Conservation (phyloP, 2,888 invertebrate genomes). For the Diogma glabrata region DNA sequence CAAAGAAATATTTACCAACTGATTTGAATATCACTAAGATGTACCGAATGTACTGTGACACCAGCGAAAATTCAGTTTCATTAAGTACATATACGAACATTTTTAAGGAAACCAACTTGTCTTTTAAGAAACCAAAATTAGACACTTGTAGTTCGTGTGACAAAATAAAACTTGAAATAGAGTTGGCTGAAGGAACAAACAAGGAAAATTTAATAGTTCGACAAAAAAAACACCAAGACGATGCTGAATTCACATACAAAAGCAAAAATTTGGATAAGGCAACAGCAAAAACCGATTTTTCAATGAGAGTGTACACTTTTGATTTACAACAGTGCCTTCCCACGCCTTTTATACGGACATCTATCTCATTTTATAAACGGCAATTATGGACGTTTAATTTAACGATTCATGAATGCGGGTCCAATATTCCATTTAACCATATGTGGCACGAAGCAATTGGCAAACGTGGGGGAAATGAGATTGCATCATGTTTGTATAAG, state of each 20-base stretch:
- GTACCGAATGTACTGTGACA: neutral
- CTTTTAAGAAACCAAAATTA: constrained; percentile 3
- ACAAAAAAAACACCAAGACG: neutral
- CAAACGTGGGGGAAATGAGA: neutral
- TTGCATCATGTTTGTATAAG: neutral
- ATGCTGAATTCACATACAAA: neutral
- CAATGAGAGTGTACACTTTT: neutral
- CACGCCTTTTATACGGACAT: neutral
- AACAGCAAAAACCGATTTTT: neutral
- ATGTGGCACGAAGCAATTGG: constrained; percentile 1
- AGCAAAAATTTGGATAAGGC: neutral
- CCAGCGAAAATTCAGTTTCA: neutral
- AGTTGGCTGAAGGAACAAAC: neutral
- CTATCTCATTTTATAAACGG: neutral
- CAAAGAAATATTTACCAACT: neutral
- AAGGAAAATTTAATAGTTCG: neutral
- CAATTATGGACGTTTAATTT: neutral
- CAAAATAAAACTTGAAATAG: neutral
- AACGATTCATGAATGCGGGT: neutral
- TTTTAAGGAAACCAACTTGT: neutral
- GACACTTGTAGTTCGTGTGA: neutral
- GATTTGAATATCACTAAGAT: neutral
- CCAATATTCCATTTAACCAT: neutral
- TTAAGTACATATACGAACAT: neutral
- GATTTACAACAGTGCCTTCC: constrained; percentile 1